These are phyloP conservation scores for Macrosoma leucophasiata DNA, from an alignment of 2,888 invertebrate genomes.

Conservation along the genomic window DNA sequence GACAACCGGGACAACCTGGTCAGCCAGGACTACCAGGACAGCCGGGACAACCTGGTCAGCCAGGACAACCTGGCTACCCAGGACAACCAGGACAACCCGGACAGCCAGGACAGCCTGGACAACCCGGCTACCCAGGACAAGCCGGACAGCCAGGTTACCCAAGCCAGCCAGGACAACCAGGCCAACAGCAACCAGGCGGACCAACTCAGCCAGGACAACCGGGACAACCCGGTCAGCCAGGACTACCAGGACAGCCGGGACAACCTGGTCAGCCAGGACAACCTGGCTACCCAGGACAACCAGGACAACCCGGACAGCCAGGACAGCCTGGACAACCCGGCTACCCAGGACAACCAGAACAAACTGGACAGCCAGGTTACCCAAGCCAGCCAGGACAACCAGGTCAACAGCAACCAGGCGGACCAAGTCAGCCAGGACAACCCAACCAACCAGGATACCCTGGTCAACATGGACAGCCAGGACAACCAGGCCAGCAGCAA, in stretches of 20 bases:
- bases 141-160: conserved; percentile 39
- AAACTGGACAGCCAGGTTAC: conserved; percentile 18
- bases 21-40: conserved; percentile 25
- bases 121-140: conserved; percentile 19
- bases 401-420: conserved; percentile 59
- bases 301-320: conserved; percentile 23
- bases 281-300: conserved; percentile 26
- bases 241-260: conserved; percentile 28
- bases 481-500: conserved; percentile 24
- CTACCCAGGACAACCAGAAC: conserved; percentile 15
- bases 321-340: conserved; percentile 23
- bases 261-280: conserved; percentile 23
- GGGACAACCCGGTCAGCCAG: conserved; percentile 28
- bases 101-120: conserved; percentile 18
- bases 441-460: conserved; percentile 25
- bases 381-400: conserved; percentile 42
- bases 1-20: conserved; percentile 24
- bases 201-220: conserved; percentile 29
- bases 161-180: conserved; percentile 34
- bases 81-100: conserved; percentile 33
- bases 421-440: conserved; percentile 22
- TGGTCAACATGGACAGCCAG: conserved; percentile 27
- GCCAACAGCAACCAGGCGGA: conserved; percentile 38
- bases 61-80: conserved; percentile 22
- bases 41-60: conserved; percentile 24